Evolutionary conservation across 2,888 invertebrate species (phyloP).

Genomic region (Polydrusus tereticollis): DNA sequence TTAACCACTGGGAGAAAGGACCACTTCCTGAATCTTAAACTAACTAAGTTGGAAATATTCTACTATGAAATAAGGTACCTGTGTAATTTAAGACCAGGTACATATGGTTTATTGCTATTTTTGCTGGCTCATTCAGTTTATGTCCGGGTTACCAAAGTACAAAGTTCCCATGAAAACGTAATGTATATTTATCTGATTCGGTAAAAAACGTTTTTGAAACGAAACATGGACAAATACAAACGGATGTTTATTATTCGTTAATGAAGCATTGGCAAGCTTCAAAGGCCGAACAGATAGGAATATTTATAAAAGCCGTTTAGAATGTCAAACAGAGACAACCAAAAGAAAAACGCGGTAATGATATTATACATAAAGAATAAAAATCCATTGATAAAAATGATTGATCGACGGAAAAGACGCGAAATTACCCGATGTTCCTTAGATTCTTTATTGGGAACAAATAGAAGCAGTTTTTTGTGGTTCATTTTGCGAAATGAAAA

Average conservation of each 20-base stretch:
- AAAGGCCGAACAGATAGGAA: not conserved
- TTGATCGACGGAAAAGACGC: constrained; percentile 3
- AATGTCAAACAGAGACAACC: not conserved
- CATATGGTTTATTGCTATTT: too few species aligned
- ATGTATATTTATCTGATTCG: not conserved
- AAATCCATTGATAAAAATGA: constrained; percentile 14
- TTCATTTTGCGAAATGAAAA: too few species aligned
- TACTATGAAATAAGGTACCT: too few species aligned
- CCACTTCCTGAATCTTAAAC: too few species aligned
- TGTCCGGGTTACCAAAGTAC: too few species aligned
- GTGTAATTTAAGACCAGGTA: too few species aligned
- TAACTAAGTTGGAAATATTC: too few species aligned
- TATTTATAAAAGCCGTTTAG: not conserved
- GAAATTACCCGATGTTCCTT: constrained; percentile 16
- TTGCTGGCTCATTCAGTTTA: too few species aligned
- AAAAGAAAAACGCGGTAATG: not conserved
- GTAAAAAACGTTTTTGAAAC: not conserved
- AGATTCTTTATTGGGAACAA: not conserved
- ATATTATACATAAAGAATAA: not conserved
- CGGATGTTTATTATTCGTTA: not conserved
- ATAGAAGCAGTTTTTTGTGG: too few species aligned
- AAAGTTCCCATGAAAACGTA: too few species aligned
- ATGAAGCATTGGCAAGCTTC: not conserved
- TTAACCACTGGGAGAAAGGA: too few species aligned
- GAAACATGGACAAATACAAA: not conserved